Percentiles rank a stretch among this genome's conserved stretches.
Evolutionary conservation across 2,113 vertebrate genomes (phyloP).

Genomic region (Sisor rabdophorus): DNA sequence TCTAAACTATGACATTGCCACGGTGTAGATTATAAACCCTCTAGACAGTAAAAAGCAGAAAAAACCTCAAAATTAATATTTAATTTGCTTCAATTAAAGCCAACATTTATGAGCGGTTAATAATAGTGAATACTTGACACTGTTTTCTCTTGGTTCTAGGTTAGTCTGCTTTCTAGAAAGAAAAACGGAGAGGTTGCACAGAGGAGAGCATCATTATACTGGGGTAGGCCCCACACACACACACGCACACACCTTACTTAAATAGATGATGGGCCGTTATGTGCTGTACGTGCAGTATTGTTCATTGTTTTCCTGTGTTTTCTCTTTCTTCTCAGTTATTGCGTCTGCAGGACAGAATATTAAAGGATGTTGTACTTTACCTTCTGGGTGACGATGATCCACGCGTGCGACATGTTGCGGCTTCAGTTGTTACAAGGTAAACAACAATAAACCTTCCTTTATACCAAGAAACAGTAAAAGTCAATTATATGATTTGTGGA

Average conservation of each 20-base stretch:
- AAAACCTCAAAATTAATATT: too few relatives aligned
- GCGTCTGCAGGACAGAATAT: constrained; percentile 84
- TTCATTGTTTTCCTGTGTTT: not conserved
- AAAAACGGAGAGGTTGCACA: constrained; percentile 79
- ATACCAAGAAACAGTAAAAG: not conserved
- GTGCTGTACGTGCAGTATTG: not conserved
- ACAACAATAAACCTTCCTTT: not conserved
- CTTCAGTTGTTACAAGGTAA: constrained; percentile 80
- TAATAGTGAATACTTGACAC: not conserved
- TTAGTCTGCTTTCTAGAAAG: constrained; percentile 87
- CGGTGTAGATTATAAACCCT: too few relatives aligned
- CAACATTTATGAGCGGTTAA: too few relatives aligned
- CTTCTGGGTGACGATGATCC: constrained; percentile 93
- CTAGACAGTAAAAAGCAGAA: too few relatives aligned
- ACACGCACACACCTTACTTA: not conserved
- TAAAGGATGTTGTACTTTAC: constrained; percentile 79
- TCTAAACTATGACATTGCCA: too few relatives aligned
- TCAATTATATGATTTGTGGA: not conserved
- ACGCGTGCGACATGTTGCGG: constrained; percentile 85
- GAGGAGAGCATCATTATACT: constrained; percentile 87
- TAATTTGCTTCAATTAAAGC: too few relatives aligned
- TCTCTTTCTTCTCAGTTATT: constrained; percentile 67
- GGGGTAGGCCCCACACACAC: constrained; percentile 70
- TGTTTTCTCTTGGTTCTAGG: constrained; percentile 57
- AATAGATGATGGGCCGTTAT: not conserved